Evolutionary conservation across 2,797 vertebrate genomes (phyloP).

Genomic region (Tadarida brasiliensis): DNA sequence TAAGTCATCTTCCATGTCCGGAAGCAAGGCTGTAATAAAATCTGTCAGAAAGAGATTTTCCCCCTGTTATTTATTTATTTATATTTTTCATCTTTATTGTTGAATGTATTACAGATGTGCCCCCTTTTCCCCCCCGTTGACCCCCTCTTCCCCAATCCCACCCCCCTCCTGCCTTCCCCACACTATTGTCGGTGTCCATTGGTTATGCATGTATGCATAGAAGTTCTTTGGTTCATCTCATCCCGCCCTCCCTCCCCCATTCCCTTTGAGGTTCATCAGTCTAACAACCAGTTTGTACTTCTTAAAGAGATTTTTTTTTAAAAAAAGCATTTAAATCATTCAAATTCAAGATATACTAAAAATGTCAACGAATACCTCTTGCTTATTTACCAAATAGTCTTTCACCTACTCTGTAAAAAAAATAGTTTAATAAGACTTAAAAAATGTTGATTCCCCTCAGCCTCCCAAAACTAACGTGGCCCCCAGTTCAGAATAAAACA

Average conservation of each 20-base stretch:
- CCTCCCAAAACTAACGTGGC: conserved; percentile 4
- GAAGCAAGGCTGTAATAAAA: conserved; percentile 94
- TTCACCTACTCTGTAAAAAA: conserved; percentile 27
- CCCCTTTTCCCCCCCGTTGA: no score
- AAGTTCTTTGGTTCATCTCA: no score
- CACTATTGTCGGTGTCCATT: no score
- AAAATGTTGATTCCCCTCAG: neutral
- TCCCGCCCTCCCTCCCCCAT: no score
- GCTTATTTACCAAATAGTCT: conserved; percentile 48
- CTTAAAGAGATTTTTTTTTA: conserved; percentile 64
- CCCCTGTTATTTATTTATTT: no score
- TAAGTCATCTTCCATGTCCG: conserved; percentile 83
- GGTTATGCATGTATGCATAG: no score
- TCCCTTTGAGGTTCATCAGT: no score
- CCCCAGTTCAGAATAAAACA: conserved; percentile 40
- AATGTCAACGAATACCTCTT: conserved; percentile 5
- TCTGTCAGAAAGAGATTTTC: conserved; percentile 88
- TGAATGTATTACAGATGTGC: no score
- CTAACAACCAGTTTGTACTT: no score
- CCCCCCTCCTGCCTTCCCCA: no score
- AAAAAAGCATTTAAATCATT: conserved; percentile 36
- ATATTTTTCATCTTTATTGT: no score
- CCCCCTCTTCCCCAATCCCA: no score
- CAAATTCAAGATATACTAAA: conserved; percentile 55
- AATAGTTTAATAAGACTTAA: conserved; percentile 5